A percentile compares a stretch with the other conserved stretches of the same genome.
phyloP scores from a whole-genome alignment of 1,140 invertebrate species.

The Nylanderia fulva region DNA sequence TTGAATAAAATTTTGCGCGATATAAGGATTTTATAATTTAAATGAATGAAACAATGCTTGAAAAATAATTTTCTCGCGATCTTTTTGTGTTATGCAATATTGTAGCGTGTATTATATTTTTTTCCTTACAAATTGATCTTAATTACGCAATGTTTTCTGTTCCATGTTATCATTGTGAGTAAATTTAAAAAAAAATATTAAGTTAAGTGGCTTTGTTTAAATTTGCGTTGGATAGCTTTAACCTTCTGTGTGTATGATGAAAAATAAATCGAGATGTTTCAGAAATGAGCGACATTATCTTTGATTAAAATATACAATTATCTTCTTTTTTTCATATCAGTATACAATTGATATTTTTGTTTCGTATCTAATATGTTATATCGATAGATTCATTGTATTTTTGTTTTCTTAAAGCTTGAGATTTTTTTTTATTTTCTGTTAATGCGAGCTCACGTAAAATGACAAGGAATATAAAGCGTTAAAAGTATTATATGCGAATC shows the following conservation, averaged over 20 bases:
- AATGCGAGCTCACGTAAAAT: neutral
- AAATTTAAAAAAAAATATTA: slow-evolving; percentile 34
- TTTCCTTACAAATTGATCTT: neutral
- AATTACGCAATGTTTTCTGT: slow-evolving; percentile 9
- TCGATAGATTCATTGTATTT: neutral
- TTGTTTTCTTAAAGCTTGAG: neutral
- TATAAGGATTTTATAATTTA: neutral
- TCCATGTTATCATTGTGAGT: neutral
- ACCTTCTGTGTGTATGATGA: neutral
- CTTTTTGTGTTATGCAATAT: slow-evolving; percentile 7
- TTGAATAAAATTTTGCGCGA: neutral
- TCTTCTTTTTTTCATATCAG: neutral
- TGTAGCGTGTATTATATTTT: neutral
- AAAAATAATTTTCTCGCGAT: neutral
- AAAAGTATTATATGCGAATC: neutral
- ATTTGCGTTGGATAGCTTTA: slow-evolving; percentile 10
- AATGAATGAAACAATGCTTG: neutral
- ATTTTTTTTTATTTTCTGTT: neutral
- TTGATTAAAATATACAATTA: neutral
- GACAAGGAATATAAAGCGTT: neutral
- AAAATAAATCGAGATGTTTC: slow-evolving; percentile 22
- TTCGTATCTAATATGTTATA: neutral
- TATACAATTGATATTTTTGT: neutral
- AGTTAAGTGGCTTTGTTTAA: slow-evolving; percentile 29
- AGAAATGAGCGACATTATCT: neutral